Evolutionary conservation across 1,140 invertebrate genomes (phyloP), one percentile per base, ranked within the genome.

Genomic region (Caerostris darwini): DNA sequence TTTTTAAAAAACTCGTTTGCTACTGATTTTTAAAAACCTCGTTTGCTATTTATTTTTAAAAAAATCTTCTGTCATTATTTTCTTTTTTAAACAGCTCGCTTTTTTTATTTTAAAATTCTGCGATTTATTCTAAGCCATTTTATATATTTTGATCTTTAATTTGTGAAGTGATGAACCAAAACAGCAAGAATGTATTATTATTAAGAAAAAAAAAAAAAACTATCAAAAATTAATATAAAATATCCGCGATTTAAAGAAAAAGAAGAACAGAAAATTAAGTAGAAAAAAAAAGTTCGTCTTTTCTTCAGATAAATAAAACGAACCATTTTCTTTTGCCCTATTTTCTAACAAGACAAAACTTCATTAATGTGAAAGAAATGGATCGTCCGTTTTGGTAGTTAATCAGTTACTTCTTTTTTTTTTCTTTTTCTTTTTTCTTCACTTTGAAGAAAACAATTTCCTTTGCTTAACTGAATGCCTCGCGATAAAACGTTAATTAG

Each of bases 301-400:
- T 77, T 50, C 34, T 12, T 3, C 19, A 7, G 34, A 77, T 53
- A 77, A 77, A 50, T 77, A 77, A 77, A 77, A 77, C 4, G 50
- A 67, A 77, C 50, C 71, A 77, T 50, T 77, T n/a, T 77, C 71
- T 53, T 77, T 77, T 53, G 34, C 71, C 34, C 71, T 50, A 19
- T 77, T 77, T 77, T 77, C 71, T 77, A 77, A 77, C 71, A 77
- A 77, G 71, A 50, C 71, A 53, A 77, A 77, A 50, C 71, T 77
- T 77, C 71, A 77, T 77, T 77, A 77, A 77, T 50, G 71, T 50
- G 71, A 77, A 77, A 77, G 71, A 77, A 77, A 77, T 77, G 71
- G 34, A 77, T 53, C 71, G 8, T 34, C 71, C 71, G 71, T 77
- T 77, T 77, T 77, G 34, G 71, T 77, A 77, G 71, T 77, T 77